These are phyloP conservation scores for Orientallactaga bullata DNA, from an alignment of 2,113 vertebrate genomes.

Conservation along the genomic window DNA sequence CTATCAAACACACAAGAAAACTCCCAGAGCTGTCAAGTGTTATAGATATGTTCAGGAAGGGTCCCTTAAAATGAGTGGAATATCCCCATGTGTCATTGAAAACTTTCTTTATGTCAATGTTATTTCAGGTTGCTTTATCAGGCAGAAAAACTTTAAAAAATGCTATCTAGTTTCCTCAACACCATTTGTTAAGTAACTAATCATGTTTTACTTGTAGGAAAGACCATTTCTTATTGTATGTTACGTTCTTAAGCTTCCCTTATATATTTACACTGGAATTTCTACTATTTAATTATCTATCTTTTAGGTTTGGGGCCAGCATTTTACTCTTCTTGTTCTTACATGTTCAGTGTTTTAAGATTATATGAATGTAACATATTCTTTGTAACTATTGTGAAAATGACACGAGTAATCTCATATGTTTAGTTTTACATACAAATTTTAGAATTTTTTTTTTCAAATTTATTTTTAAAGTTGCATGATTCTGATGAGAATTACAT, in stretches of 20 bases:
- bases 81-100: background rate
- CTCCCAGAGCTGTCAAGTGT: background rate
- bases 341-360: background rate
- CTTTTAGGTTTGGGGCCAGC: background rate
- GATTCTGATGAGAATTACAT: background rate
- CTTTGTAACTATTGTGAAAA: background rate
- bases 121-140: background rate
- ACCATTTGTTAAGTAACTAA: background rate
- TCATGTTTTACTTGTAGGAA: background rate
- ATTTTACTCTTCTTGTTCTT: background rate
- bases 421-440: slow-evolving; percentile 9
- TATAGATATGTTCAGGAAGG: background rate
- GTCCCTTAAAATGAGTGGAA: background rate
- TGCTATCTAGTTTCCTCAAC: background rate
- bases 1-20: background rate
- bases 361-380: background rate
- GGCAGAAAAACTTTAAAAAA: background rate
- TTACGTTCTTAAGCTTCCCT: background rate
- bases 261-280: background rate
- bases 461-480: background rate
- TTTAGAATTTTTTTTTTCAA: background rate
- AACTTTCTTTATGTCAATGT: background rate
- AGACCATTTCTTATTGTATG: background rate
- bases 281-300: background rate
- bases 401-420: background rate